Evolutionary conservation across 1,140 invertebrate species (phyloP).

Genomic region (Antheraea pernyi): DNA sequence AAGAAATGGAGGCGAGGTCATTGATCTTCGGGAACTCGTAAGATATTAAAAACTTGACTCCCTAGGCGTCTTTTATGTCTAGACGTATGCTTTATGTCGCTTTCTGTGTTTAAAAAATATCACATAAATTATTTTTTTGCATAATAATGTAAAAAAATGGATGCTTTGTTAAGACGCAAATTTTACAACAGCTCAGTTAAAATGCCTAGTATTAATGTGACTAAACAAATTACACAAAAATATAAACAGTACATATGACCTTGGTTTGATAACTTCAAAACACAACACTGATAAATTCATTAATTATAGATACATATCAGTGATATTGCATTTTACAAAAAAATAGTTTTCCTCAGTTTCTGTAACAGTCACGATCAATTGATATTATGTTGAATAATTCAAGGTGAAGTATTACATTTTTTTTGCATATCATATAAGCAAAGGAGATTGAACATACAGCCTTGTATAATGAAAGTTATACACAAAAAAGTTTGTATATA

Average conservation of each 20-base stretch:
- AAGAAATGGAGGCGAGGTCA: constrained; percentile 51
- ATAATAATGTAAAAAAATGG: neutral
- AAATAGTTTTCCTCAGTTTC: too few relatives aligned
- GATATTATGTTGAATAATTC: too few relatives aligned
- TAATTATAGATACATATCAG: neutral
- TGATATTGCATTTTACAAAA: neutral
- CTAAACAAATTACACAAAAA: neutral
- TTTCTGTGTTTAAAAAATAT: constrained; percentile 23
- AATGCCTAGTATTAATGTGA: neutral
- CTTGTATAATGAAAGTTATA: too few relatives aligned
- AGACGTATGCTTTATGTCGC: constrained; percentile 30
- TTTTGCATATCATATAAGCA: too few relatives aligned
- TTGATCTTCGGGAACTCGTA: constrained; percentile 61
- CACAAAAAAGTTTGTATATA: too few relatives aligned
- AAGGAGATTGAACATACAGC: too few relatives aligned
- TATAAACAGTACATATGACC: neutral
- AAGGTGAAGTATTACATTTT: too few relatives aligned
- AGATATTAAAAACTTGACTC: constrained; percentile 38
- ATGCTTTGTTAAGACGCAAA: neutral
- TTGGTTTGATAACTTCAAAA: neutral
- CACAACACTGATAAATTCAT: neutral
- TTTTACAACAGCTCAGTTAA: neutral
- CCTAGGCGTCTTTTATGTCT: constrained; percentile 41
- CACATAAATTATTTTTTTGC: neutral
- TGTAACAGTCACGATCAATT: too few relatives aligned